Base-by-base conservation (phyloP, 2,888 invertebrate genomes). In the Agrotis ipsilon region DNA sequence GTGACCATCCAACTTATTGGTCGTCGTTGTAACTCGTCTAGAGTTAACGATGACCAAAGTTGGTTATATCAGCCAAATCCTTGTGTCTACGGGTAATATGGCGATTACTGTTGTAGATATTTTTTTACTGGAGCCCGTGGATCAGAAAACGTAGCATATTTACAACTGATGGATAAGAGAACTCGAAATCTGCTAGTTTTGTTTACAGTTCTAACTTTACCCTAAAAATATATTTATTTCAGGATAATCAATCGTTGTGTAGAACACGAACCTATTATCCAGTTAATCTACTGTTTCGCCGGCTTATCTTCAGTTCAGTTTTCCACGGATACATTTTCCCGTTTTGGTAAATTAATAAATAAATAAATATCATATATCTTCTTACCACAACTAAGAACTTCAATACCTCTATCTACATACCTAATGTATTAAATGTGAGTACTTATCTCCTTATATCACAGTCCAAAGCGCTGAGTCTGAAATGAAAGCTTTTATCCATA, bases 401-500 rank as follows among this genome's bases (percentile, higher is more conserved):
- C 21, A n/a, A 16, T 54, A 46, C 19, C 14, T 27, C n/a, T 54
- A 62, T 72, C 27, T 27, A 49, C 18, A 21, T 59, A 62, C 27
- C 46, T 48, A 61, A 72, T 54, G 46, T 73, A 62, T 71, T 62
- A 72, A 80, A 72, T 69, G 66, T 39, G 39, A 39, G 39, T 72
- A 69, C 78, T 77, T 86, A 88, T 88, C 85, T 86, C 86, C 88
- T 88, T 90, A 89, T 89, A 87, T 90, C 81, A 87, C 92, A 94
- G 94, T 94, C 93, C 92, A 95, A 95, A 95, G 94, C 94, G 94
- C 94, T 93, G 93, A 93, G 94, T 94, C 94, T 94, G 92, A 96
- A 96, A 96, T 95, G 96, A 96, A 96, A 96, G 96, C 96, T 96
- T 96, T 95, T 95, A 96, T 96, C 95, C 96, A 96, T 96, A 96